Conservation (phyloP, 1,140 invertebrate genomes). For the Camponotus pennsylvanicus region DNA sequence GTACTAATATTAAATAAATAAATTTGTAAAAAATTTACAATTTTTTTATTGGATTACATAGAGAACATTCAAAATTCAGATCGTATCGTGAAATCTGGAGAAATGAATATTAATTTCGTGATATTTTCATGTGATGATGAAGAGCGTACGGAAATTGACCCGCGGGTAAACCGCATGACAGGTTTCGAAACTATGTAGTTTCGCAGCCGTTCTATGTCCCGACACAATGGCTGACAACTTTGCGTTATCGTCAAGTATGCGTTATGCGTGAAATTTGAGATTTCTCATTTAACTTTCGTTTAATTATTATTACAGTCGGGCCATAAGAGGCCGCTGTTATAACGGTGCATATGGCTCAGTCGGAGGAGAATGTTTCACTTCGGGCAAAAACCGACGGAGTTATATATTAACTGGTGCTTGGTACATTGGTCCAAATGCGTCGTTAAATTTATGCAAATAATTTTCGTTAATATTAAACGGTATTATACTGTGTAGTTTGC, state of each 20-base stretch:
- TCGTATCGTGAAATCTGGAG: conserved; percentile 36
- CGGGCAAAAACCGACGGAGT: conserved; percentile 61
- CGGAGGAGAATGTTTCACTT: conserved; percentile 50
- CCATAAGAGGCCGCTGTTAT: conserved; percentile 47
- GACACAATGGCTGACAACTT: conserved; percentile 19
- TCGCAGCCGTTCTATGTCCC: conserved; percentile 43
- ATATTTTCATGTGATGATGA: conserved; percentile 49
- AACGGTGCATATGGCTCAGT: neutral
- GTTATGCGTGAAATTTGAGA: conserved; percentile 67
- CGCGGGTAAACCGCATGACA: conserved; percentile 62
- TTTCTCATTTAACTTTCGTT: conserved; percentile 76
- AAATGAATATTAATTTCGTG: conserved; percentile 70
- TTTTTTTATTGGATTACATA: neutral
- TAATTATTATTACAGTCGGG: conserved; percentile 69
- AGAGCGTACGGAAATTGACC: conserved; percentile 3
- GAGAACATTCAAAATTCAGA: neutral
- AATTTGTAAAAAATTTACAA: neutral
- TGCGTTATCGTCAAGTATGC: conserved; percentile 38
- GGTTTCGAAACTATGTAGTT: conserved; percentile 68
- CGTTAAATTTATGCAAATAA: conserved; percentile 65
- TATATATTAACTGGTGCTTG: conserved; percentile 33
- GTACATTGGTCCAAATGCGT: conserved; percentile 37
- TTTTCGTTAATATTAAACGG: conserved; percentile 64
- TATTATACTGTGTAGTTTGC: neutral
- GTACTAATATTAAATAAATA: neutral